Evolutionary conservation across 2,113 vertebrate genomes (phyloP).

Genomic region (Gambusia holbrooki): DNA sequence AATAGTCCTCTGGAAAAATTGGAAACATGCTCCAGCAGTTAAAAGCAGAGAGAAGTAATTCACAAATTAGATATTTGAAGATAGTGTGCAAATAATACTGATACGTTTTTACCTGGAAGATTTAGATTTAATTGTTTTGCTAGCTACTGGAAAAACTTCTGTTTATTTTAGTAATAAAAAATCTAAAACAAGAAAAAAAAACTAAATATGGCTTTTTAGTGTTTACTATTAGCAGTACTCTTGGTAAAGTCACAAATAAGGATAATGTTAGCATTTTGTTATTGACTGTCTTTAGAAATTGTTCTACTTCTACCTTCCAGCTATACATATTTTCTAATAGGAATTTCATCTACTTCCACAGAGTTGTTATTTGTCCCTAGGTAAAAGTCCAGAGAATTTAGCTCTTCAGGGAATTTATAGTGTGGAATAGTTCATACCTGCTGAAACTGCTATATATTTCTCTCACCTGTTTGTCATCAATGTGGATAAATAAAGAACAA

Average conservation of each 20-base stretch:
- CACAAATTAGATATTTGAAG: conserved; percentile 35
- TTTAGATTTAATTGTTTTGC: background rate
- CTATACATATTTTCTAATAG: background rate
- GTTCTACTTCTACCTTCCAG: background rate
- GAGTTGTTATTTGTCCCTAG: background rate
- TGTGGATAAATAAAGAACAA: background rate
- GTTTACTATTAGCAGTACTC: background rate
- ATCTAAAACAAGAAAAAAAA: background rate
- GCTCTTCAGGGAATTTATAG: background rate
- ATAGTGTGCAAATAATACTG: background rate
- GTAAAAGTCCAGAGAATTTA: background rate
- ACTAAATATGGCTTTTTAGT: background rate
- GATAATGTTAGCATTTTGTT: background rate
- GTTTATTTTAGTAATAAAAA: background rate
- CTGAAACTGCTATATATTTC: background rate
- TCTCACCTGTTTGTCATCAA: background rate
- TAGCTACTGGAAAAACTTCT: background rate
- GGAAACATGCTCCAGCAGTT: conserved; percentile 58
- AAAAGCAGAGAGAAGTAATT: conserved; percentile 50
- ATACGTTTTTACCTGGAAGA: background rate
- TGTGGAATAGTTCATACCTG: background rate
- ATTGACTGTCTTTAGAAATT: background rate
- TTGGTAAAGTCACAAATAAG: background rate
- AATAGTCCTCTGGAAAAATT: conserved; percentile 69
- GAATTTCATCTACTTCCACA: background rate